phyloP scores from a whole-genome alignment of 2,888 invertebrate species.

The Elegia similella region DNA sequence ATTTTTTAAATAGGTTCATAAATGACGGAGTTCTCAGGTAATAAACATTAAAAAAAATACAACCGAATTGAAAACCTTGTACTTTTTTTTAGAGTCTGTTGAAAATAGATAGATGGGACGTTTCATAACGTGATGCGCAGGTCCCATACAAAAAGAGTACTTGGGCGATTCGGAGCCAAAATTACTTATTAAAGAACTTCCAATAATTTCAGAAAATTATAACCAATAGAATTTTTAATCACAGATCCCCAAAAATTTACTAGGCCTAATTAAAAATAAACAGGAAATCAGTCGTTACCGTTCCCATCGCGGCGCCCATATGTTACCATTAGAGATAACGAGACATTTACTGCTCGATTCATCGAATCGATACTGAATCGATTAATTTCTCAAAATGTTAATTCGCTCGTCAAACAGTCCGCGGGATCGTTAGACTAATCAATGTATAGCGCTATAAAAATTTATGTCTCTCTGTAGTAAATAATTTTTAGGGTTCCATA shows the following conservation, averaged over 20 bases:
- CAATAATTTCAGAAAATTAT: no score
- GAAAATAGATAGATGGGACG: no score
- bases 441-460: conserved; percentile 69
- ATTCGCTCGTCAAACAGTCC: conserved; percentile 74
- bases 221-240: no score
- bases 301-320: conserved; percentile 63
- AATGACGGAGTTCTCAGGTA: no score
- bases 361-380: conserved; percentile 67
- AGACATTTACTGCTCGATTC: conserved; percentile 70
- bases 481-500: conserved; percentile 66
- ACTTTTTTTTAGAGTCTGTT: no score
- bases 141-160: no score
- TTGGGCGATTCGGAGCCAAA: no score
- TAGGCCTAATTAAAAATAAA: conserved; percentile 57
- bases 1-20: no score
- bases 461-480: conserved; percentile 59
- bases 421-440: conserved; percentile 72
- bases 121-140: no score
- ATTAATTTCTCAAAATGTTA: conserved; percentile 77
- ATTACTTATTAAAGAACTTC: no score
- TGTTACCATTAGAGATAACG: conserved; percentile 74
- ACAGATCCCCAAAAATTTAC: conserved; percentile 13
- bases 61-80: no score
- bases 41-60: no score
- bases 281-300: conserved; percentile 59